A percentile compares a stretch with the other conserved stretches of the same genome.
These are phyloP conservation scores for Tapirus terrestris DNA, from an alignment of 2,113 vertebrate genomes.

Conservation along the genomic window DNA sequence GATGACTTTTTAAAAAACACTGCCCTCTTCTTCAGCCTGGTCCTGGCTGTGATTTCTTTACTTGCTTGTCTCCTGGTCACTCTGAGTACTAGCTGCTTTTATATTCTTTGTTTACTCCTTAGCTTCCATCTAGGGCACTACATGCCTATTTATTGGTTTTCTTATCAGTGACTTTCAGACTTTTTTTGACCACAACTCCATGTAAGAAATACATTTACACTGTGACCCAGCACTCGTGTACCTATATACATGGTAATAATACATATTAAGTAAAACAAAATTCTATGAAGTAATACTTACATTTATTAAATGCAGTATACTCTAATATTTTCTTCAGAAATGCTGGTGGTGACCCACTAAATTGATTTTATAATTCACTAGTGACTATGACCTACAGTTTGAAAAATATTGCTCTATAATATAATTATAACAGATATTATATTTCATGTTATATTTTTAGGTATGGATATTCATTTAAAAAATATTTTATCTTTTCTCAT, in stretches of 20 bases:
- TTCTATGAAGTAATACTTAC: not conserved
- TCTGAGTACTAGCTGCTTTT: not conserved
- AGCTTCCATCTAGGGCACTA: not conserved
- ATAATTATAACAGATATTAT: not conserved
- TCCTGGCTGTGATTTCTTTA: not conserved
- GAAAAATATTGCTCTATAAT: conserved; percentile 38
- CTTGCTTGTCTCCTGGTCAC: not conserved
- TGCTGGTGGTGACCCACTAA: not conserved
- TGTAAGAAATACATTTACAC: not conserved
- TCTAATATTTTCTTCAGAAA: conserved; percentile 32
- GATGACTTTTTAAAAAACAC: not conserved
- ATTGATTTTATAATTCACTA: conserved; percentile 29
- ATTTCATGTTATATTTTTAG: conserved; percentile 33
- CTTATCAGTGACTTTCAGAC: not conserved
- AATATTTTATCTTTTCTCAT: no score
- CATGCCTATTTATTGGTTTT: not conserved
- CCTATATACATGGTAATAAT: not conserved
- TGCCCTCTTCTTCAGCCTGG: not conserved
- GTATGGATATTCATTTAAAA: not conserved
- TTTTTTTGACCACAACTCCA: not conserved
- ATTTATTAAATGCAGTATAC: not conserved
- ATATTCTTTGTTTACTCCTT: not conserved
- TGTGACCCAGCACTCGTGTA: not conserved
- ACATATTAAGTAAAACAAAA: conserved; percentile 19
- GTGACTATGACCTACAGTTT: conserved; percentile 34